Base-by-base conservation (phyloP, 2,113 vertebrate species). In the Apaloderma vittatum region DNA sequence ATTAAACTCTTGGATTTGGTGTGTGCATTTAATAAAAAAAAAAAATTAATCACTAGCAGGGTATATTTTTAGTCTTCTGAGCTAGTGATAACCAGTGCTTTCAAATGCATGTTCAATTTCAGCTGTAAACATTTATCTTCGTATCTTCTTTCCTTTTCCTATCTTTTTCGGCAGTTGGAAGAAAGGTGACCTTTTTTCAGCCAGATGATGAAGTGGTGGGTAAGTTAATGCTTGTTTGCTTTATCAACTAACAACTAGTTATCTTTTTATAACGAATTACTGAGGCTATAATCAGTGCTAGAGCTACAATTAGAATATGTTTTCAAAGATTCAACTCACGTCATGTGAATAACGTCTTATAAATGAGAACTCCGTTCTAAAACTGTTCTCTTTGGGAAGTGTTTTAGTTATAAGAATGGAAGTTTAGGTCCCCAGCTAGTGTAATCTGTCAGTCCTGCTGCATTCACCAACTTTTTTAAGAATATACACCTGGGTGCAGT, bases 191-290 rank as follows among this genome's bases (percentile, higher is more conserved):
- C 16, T 99, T 99, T 96, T 99, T 99, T 97, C 99, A 99, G 90
- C 98, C 98, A 5, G 98, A 99, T 52, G 99, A 99, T 95, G 99
- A 99, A 96, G 99, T 99, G 73, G 99, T 99, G 14, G 99, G 99
- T 99, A 98, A 98, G 99, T 97, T 75, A 58, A 29, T 37, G 12
- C 61, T 58, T 54, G 37, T 75, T 85, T 93, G 15, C n/a, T 26
- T 90, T 40, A 48, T 36, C 49, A 63, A 2, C 63, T 86, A 65
- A 58, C 37, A 45, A 37, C 17, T 45, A 63, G 5, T 57, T 57
- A 59, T n/a, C 11, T 40, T 74, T 81, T 79, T 21, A 4, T 43
- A 85, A 59, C 15, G 11, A 71, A 52, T 88, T 57, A 3, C 26
- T 9, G 1, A 70, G 26, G 21, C 59, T 92, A 8, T 55, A 71